Conservation (phyloP, 2,113 vertebrate species). For the Jaculus jaculus region DNA sequence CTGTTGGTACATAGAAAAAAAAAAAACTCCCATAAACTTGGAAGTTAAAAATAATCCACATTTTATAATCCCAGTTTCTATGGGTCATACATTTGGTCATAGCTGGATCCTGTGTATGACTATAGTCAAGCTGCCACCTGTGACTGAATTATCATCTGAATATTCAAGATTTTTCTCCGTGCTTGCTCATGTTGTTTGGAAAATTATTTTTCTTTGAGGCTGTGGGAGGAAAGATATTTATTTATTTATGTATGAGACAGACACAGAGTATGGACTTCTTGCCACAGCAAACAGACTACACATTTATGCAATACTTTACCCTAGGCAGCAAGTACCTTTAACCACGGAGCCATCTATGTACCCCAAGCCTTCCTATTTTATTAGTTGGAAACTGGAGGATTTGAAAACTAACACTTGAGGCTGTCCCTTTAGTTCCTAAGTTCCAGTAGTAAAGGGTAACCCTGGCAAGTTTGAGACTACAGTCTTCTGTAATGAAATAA, state of each 20-base stretch:
- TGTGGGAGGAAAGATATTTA: neutral
- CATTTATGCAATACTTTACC: too few species aligned
- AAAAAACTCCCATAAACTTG: neutral
- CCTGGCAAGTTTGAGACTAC: neutral
- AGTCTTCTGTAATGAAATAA: neutral
- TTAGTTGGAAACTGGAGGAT: neutral
- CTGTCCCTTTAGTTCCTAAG: too few species aligned
- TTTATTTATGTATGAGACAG: too few species aligned
- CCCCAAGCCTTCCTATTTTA: neutral
- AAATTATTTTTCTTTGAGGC: neutral
- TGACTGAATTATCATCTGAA: neutral
- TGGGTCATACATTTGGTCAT: neutral
- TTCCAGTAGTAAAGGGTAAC: too few species aligned
- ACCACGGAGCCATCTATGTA: too few species aligned
- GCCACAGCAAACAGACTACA: too few species aligned
- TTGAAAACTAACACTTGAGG: too few species aligned
- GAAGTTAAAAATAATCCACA: neutral
- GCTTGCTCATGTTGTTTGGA: neutral
- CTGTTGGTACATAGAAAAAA: neutral
- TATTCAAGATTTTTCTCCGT: conserved; percentile 1
- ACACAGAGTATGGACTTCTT: too few species aligned
- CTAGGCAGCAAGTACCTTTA: too few species aligned
- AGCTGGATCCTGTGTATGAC: neutral
- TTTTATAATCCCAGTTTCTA: conserved; percentile 18
- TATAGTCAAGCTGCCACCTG: neutral